Conservation (phyloP, 2,888 invertebrate genomes). For the Vanessa cardui region DNA sequence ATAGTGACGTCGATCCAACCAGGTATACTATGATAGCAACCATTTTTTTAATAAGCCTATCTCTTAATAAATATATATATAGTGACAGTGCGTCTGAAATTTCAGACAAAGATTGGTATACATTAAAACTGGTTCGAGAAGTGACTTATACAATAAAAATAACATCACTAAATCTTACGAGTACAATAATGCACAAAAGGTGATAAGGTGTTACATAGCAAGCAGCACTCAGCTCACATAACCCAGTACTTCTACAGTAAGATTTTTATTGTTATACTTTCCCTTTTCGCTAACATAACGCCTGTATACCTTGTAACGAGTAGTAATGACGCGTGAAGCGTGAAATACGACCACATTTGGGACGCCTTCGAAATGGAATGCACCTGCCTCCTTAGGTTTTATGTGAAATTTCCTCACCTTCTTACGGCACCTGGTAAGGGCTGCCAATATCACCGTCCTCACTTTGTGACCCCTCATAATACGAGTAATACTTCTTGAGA, state of each 20-base stretch:
- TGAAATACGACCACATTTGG: constrained; percentile 79
- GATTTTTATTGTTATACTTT: constrained; percentile 77
- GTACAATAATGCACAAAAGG: constrained; percentile 26
- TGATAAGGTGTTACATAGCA: constrained; percentile 48
- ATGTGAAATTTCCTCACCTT: constrained; percentile 81
- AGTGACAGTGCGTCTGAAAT: background rate
- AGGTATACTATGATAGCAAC: too few relatives aligned
- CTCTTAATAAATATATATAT: background rate
- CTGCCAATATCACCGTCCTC: constrained; percentile 78
- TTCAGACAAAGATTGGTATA: too few relatives aligned
- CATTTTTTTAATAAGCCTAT: too few relatives aligned
- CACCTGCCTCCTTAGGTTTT: constrained; percentile 82
- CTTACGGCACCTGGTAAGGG: constrained; percentile 72
- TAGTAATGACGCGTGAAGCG: constrained; percentile 75
- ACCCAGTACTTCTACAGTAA: constrained; percentile 62
- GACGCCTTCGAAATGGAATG: constrained; percentile 77
- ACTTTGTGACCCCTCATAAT: constrained; percentile 82
- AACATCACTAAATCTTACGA: constrained; percentile 15
- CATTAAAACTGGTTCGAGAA: background rate
- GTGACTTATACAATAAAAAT: constrained; percentile 1
- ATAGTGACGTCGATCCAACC: too few relatives aligned
- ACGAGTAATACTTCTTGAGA: constrained; percentile 79
- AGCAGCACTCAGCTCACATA: constrained; percentile 50
- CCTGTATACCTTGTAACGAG: constrained; percentile 63
- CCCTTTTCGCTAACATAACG: constrained; percentile 68